These are phyloP conservation scores for Myiotriccus ornatus DNA, from an alignment of 2,797 vertebrate genomes.

Conservation along the genomic window DNA sequence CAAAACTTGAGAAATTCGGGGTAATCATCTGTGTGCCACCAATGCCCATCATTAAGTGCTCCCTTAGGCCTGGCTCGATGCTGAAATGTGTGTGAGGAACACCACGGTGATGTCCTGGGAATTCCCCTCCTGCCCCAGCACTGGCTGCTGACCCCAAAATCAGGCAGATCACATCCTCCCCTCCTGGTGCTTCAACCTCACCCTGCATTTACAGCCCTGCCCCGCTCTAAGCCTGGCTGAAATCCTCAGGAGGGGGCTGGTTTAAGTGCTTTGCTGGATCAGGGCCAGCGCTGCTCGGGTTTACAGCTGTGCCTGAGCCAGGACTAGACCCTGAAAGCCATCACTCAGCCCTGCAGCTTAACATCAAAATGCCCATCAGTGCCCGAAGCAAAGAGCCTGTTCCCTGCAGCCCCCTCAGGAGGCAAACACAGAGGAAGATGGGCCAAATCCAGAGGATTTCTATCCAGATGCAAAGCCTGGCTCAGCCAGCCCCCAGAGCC, in stretches of 20 bases:
- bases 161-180: background rate
- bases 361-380: accelerated
- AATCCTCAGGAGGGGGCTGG: accelerated
- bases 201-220: background rate
- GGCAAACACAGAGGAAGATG: background rate
- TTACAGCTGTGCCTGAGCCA: background rate
- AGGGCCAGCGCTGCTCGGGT: background rate
- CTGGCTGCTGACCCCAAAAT: background rate
- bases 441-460: background rate
- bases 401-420: background rate
- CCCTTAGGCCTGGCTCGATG: background rate
- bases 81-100: background rate
- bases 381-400: background rate
- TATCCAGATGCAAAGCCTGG: background rate
- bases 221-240: accelerated
- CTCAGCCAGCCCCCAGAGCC: background rate
- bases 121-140: background rate
- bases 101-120: background rate
- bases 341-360: accelerated
- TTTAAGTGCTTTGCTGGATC: background rate
- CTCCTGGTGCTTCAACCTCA: background rate
- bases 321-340: background rate
- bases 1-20: background rate
- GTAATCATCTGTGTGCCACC: background rate
- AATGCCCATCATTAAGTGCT: background rate